Conservation (phyloP, 2,888 invertebrate genomes). For the Agrenia bidenticulata region DNA sequence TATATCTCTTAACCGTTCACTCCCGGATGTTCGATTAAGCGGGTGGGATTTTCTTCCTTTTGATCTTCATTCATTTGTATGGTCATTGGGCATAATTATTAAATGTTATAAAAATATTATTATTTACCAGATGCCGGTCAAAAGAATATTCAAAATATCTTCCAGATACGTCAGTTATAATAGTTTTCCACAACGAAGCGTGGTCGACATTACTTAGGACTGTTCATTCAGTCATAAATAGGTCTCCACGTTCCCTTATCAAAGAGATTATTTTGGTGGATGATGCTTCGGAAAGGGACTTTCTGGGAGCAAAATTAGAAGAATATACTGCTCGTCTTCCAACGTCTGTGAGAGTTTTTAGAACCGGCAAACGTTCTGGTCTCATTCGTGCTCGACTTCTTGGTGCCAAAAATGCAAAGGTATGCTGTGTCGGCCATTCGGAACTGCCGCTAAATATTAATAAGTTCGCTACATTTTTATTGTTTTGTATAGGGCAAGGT, state of each 20-base stretch:
- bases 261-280: constrained; percentile 96
- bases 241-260: constrained; percentile 83
- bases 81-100: background rate
- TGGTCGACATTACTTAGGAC: constrained; percentile 95
- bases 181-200: constrained; percentile 99
- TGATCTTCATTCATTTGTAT: background rate
- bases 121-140: constrained; percentile 69
- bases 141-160: constrained; percentile 76
- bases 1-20: constrained; percentile 92
- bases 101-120: constrained; percentile 1
- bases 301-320: constrained; percentile 84
- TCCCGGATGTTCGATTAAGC: constrained; percentile 88
- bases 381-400: constrained; percentile 91
- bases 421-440: constrained; percentile 18
- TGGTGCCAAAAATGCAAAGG: constrained; percentile 78
- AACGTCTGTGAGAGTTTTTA: constrained; percentile 80
- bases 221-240: constrained; percentile 72
- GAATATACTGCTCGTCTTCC: constrained; percentile 83
- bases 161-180: constrained; percentile 93
- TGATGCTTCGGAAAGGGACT: constrained; percentile 93
- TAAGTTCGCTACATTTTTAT: background rate
- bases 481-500: constrained; percentile 77
- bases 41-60: constrained; percentile 67
- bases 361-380: constrained; percentile 91
- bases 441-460: background rate